phyloP scores from a whole-genome alignment of 1,140 invertebrate species.

The Tetramorium alpestre region DNA sequence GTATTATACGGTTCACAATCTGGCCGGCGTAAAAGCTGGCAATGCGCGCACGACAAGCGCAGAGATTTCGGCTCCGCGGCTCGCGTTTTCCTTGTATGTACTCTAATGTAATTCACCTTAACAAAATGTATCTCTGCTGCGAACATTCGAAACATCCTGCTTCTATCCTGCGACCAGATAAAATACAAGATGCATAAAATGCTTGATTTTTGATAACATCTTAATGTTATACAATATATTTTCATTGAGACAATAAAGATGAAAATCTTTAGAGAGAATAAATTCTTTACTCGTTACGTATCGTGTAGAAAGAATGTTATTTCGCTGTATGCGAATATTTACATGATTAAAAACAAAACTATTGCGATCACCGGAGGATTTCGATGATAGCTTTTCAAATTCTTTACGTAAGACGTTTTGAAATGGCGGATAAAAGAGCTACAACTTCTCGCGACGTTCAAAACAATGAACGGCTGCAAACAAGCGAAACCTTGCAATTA shows the following conservation, averaged over 20 bases:
- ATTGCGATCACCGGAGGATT: background rate
- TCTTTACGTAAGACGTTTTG: background rate
- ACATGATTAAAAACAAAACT: background rate
- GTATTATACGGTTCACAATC: slow-evolving; percentile 59
- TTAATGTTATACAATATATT: background rate
- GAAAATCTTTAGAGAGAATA: background rate
- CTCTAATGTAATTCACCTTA: slow-evolving; percentile 51
- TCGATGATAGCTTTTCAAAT: background rate
- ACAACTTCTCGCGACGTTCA: background rate
- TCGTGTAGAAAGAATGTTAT: background rate
- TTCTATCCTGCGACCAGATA: background rate
- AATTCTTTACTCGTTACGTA: background rate
- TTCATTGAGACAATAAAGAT: background rate
- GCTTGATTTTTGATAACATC: background rate
- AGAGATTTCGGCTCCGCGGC: slow-evolving; percentile 50
- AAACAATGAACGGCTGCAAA: slow-evolving; percentile 30
- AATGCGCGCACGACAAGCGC: slow-evolving; percentile 50
- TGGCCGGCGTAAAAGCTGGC: slow-evolving; percentile 50
- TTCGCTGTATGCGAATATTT: background rate
- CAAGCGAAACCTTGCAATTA: slow-evolving; percentile 58
- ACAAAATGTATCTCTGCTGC: slow-evolving; percentile 46
- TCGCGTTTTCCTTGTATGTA: slow-evolving; percentile 34
- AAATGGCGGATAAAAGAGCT: slow-evolving; percentile 1
- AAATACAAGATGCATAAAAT: slow-evolving; percentile 7
- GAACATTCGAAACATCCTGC: slow-evolving; percentile 23